A percentile compares a stretch with the other conserved stretches of the same genome.
phyloP scores from a whole-genome alignment of 2,113 vertebrate genomes.

The Lophura nycthemera region DNA sequence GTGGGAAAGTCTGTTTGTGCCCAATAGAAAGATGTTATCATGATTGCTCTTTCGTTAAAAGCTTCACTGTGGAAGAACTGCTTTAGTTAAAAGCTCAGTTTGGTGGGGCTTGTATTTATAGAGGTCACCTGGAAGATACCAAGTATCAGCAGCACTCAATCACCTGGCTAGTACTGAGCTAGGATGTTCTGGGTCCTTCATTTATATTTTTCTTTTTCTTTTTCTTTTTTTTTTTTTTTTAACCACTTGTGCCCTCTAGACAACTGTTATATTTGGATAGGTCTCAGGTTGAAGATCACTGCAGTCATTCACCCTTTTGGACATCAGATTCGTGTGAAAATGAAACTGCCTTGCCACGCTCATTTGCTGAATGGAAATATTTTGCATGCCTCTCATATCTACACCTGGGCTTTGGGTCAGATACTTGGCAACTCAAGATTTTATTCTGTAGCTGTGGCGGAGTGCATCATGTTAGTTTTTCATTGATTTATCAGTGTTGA shows the following conservation, averaged over 20 bases:
- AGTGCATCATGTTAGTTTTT: not conserved
- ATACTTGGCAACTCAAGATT: not conserved
- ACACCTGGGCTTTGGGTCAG: not conserved
- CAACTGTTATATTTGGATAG: not conserved
- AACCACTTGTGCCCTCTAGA: not conserved
- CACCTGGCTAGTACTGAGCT: not conserved
- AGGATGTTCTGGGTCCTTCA: not conserved
- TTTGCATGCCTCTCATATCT: not conserved
- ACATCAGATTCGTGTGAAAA: not conserved
- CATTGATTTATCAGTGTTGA: not conserved
- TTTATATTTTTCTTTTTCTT: too few species aligned
- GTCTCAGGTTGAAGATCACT: not conserved
- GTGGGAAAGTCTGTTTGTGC: not conserved
- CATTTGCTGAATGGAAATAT: not conserved
- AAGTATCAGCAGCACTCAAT: not conserved
- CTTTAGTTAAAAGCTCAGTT: not conserved
- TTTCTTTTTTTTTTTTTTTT: not conserved
- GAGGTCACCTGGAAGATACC: not conserved
- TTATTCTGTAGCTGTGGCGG: not conserved
- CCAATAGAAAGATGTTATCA: not conserved
- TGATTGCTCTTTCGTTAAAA: not conserved
- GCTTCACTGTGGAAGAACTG: not conserved
- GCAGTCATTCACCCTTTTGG: not conserved
- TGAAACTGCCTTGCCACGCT: not conserved
- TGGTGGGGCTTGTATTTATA: not conserved